These are phyloP conservation scores for Cantharis lateralis DNA, from an alignment of 2,888 invertebrate genomes.

Conservation along the genomic window DNA sequence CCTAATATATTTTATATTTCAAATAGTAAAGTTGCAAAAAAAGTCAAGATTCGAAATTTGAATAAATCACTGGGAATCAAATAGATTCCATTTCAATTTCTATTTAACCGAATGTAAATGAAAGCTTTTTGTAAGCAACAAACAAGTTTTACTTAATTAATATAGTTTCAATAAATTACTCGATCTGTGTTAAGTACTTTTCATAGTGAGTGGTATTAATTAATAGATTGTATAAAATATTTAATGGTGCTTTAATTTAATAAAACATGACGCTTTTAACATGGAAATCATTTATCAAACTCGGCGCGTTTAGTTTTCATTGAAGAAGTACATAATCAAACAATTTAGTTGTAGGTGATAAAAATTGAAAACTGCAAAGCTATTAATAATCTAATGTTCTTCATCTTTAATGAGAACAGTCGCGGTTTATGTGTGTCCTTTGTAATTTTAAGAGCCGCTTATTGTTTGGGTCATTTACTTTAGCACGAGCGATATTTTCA, in stretches of 20 bases:
- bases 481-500: not conserved
- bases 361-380: not conserved
- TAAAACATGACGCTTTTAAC: not conserved
- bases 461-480: not conserved
- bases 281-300: not conserved
- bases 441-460: not conserved
- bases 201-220: not conserved
- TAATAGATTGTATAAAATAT: not conserved
- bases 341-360: not conserved
- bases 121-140: not conserved
- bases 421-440: not conserved
- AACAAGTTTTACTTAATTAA: not conserved
- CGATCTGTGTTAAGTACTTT: not conserved
- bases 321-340: not conserved
- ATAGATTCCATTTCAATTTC: too few relatives aligned
- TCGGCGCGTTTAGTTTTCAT: not conserved
- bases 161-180: not conserved
- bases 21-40: not conserved
- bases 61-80: too few relatives aligned
- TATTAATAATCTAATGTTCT: not conserved
- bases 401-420: not conserved
- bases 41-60: too few relatives aligned
- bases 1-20: too few relatives aligned
- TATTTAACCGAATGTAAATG: not conserved
- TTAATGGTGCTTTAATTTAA: not conserved